phyloP scores from a whole-genome alignment of 2,797 vertebrate species.

The Acipenser transmontanus region DNA sequence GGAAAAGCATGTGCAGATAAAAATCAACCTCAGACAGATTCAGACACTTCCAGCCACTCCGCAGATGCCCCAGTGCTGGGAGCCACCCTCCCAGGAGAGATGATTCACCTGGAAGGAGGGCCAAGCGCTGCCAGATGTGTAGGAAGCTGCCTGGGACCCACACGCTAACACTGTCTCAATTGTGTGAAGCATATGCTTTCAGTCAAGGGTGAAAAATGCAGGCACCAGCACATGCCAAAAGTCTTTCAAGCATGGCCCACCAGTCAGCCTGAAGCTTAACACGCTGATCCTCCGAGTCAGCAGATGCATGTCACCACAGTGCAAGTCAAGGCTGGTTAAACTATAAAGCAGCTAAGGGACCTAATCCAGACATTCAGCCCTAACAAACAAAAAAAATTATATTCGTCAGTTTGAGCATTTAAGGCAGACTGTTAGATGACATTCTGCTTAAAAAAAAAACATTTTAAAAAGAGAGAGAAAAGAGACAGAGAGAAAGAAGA shows the following conservation, averaged over 20 bases:
- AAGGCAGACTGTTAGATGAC: slow-evolving; percentile 27
- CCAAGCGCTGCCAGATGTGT: slow-evolving; percentile 91
- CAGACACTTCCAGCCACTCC: slow-evolving; percentile 86
- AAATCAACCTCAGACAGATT: slow-evolving; percentile 78
- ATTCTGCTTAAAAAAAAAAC: slow-evolving; percentile 22
- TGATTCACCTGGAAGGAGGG: slow-evolving; percentile 91
- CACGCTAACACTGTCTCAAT: slow-evolving; percentile 85
- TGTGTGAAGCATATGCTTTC: slow-evolving; percentile 91
- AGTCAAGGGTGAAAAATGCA: slow-evolving; percentile 94
- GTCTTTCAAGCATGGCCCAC: slow-evolving; percentile 91
- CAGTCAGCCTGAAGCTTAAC: slow-evolving; percentile 78
- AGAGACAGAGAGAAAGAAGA: background rate
- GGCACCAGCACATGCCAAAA: slow-evolving; percentile 88
- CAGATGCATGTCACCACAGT: slow-evolving; percentile 86
- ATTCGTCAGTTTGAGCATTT: slow-evolving; percentile 46
- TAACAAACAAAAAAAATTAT: slow-evolving; percentile 48
- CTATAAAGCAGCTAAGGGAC: slow-evolving; percentile 74
- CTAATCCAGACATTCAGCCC: slow-evolving; percentile 67
- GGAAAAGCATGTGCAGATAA: slow-evolving; percentile 85
- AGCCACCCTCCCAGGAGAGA: slow-evolving; percentile 81
- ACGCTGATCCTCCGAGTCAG: slow-evolving; percentile 74
- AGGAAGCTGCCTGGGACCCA: slow-evolving; percentile 75
- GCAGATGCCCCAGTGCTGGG: slow-evolving; percentile 78
- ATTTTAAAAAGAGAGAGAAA: slow-evolving; percentile 12
- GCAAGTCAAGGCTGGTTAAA: slow-evolving; percentile 87